Evolutionary conservation across 2,797 vertebrate species (phyloP).

Genomic region (Anguilla pacifica): DNA sequence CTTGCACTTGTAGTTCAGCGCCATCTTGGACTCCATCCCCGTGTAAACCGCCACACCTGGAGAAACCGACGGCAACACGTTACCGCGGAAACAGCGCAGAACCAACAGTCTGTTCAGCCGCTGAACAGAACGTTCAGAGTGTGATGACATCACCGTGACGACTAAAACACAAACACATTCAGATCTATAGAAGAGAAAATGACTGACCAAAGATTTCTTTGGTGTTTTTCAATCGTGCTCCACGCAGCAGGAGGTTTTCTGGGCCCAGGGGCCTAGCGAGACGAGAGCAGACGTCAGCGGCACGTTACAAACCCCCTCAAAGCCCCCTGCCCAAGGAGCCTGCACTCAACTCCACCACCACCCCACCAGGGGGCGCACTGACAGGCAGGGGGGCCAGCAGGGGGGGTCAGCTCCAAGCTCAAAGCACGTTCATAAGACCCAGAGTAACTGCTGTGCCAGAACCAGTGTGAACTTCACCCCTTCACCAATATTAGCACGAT

Average conservation of each 20-base stretch:
- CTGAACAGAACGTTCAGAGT: too few species aligned
- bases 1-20: constrained; percentile 99
- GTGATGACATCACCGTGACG: too few species aligned
- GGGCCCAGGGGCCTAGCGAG: constrained; percentile 87
- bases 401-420: neutral
- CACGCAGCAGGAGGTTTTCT: constrained; percentile 94
- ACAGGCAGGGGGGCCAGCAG: neutral
- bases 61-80: constrained; percentile 28
- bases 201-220: constrained; percentile 97
- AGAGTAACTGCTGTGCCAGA: neutral
- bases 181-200: neutral
- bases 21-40: constrained; percentile 99
- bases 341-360: neutral
- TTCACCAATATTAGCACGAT: neutral
- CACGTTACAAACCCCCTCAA: neutral
- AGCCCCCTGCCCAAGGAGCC: neutral
- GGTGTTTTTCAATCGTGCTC: constrained; percentile 97
- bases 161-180: neutral
- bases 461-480: neutral
- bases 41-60: constrained; percentile 96
- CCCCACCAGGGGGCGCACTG: neutral
- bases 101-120: too few species aligned
- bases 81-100: neutral
- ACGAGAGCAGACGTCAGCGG: neutral
- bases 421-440: neutral